Evolutionary conservation across 2,113 vertebrate genomes (phyloP), one percentile per base, ranked within the genome.

Genomic region (Heterochromis multidens): DNA sequence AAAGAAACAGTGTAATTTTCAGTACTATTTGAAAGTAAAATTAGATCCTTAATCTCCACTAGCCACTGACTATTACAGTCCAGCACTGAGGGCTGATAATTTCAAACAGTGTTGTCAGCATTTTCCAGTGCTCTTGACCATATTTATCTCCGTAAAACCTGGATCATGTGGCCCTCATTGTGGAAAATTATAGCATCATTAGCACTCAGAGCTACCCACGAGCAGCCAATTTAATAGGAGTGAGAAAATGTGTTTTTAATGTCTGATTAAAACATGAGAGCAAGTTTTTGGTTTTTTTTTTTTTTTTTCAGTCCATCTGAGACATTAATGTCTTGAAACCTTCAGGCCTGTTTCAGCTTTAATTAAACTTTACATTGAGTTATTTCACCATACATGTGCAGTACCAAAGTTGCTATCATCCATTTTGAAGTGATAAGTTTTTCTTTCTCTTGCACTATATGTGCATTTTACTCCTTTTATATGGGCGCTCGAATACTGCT

Each of bases 211-310:
- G 77, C 61, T 60, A 37, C 60, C 57, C 17, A 23, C 61, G 19
- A 17, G 84, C 84, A 88, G 67, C 56, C 84, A 83, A 58, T 89
- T 85, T 82, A 40, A 85, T 43, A 79, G 13, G 25, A 72, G 78
- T 54, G 62, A 23, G 65, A 67, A 82, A 87, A 90, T 91, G 83
- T 79, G 14, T 85, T 91, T 90, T 91, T 88, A 90, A 84, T 91
- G 77, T 81, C 82, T 76, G 81, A 88, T 85, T 74, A 88, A 86
- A 91, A 80, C 85, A 82, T 2, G 5, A 60, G 62, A 70, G 46
- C 79, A 4, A 65, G 19, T 60, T 61, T 81, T 17, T 74, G 12
- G 67, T 2, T 6, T 40, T 25, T n/a, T 37, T 81, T 29, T 61
- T 25, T 21, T 13, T 79, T 54, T 88, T n/a, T n/a, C n/a, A n/a